These are phyloP conservation scores for Fulica atra DNA, from an alignment of 2,113 vertebrate genomes.

Conservation along the genomic window DNA sequence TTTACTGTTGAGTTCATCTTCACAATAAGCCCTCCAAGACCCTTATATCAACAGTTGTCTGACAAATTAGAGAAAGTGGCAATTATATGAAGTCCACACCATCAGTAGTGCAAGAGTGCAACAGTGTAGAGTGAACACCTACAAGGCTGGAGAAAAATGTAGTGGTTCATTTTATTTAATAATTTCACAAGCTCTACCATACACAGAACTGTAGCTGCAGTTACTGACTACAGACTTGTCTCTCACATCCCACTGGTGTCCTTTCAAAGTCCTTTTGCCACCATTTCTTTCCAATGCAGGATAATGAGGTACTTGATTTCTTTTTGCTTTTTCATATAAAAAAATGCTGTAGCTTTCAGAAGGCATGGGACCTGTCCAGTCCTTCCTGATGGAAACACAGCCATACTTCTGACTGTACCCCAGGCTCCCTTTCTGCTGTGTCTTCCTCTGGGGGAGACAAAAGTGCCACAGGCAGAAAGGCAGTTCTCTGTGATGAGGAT, in stretches of 20 bases:
- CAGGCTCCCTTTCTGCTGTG: rapidly evolving
- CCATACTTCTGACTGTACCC: neutral
- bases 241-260: neutral
- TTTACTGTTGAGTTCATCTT: neutral
- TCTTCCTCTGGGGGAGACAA: neutral
- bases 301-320: neutral
- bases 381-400: neutral
- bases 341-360: neutral
- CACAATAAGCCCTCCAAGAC: neutral
- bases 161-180: neutral
- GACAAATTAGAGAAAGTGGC: neutral
- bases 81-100: neutral
- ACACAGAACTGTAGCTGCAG: neutral
- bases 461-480: neutral
- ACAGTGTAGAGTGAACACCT: neutral
- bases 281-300: neutral
- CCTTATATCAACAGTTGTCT: neutral
- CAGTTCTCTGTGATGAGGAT: neutral
- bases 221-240: neutral
- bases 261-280: neutral
- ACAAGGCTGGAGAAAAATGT: neutral
- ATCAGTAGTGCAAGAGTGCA: neutral
- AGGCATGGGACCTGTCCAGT: neutral
- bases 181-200: neutral
- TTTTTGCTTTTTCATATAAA: neutral